Evolutionary conservation across 2,113 vertebrate genomes (phyloP).

Genomic region (Herpetotheres cachinnans): DNA sequence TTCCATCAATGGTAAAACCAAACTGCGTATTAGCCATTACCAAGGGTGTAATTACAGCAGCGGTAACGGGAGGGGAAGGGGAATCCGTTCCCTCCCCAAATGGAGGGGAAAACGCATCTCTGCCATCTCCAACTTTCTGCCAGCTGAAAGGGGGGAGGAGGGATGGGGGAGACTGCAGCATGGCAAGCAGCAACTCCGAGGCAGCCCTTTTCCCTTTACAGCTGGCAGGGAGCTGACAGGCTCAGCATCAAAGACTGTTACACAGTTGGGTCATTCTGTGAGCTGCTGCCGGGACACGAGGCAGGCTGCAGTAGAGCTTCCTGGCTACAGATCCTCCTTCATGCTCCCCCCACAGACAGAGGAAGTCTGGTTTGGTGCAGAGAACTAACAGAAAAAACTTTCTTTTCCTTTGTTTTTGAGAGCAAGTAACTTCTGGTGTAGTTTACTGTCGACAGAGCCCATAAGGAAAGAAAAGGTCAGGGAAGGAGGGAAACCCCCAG

Average conservation of each 20-base stretch:
- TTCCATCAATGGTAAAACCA: neutral
- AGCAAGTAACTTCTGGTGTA: neutral
- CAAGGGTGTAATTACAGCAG: neutral
- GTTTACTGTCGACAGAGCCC: neutral
- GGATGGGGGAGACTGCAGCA: neutral
- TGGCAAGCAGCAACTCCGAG: neutral
- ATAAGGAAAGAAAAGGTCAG: neutral
- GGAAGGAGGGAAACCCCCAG: neutral
- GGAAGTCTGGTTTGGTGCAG: neutral
- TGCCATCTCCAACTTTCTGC: slow-evolving; percentile 11
- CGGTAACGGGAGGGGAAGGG: neutral
- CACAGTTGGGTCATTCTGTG: neutral
- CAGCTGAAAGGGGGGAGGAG: neutral
- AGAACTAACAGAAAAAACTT: neutral
- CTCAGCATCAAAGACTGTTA: neutral
- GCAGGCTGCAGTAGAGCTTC: neutral
- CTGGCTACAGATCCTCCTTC: neutral
- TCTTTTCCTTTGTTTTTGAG: neutral
- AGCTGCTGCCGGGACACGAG: neutral
- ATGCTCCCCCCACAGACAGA: accelerated
- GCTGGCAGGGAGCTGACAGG: neutral
- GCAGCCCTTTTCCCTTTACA: neutral
- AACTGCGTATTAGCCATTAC: neutral
- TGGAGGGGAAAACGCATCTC: neutral
- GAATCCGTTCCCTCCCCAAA: neutral